Base-by-base conservation (phyloP, 2,888 invertebrate species). In the Parochlus steinenii region DNA sequence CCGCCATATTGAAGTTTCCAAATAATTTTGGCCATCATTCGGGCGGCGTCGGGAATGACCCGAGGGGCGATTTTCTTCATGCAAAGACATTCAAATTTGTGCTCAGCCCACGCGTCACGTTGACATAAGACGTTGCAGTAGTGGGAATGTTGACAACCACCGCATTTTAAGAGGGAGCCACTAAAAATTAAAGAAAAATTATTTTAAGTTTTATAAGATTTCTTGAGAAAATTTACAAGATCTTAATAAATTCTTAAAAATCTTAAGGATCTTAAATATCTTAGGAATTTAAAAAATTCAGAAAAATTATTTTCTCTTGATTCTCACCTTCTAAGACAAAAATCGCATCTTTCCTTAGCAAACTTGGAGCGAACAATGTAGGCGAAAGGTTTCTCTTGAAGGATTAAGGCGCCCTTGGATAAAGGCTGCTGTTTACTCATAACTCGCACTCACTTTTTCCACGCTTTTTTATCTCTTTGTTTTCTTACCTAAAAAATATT, bases 111-210 rank as follows among this genome's bases (percentile, higher is more conserved):
- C 8, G 78, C 76, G 45, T 73, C 68, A 53, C 65, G 74, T 58
- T 92, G 92, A 55, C 92, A 92, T 23, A 54, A 55, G 33, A 71
- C 67, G 43, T 75, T 74, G 50, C 92, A 92, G 50, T 90, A 92
- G 54, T 74, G 71, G 2, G 82, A 75, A 49, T 77, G 79, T 37
- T 76, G 72, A 58, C 90, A 92, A 33, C 70, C 75, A 1, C 83
- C 76, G 57, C 92, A 92, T 59, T 81, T 81, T 17, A 71, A 59
- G 31, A 85, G 64, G 50, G 75, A 73, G 31, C 63, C 63, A 48
- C 82, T 83, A 58, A 45, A 66, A 67, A 32, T 34, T 29, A 22
- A 41, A 43, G 33, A 40, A 35, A 39, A 17, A 35, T 31, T 18
- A 28, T 30, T 23, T 14, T 15, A 6, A n/a, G 27, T 33, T 35